Evolutionary conservation across 1,140 invertebrate genomes (phyloP), one percentile per base, ranked within the genome.

Genomic region (Drosophila gunungcola): DNA sequence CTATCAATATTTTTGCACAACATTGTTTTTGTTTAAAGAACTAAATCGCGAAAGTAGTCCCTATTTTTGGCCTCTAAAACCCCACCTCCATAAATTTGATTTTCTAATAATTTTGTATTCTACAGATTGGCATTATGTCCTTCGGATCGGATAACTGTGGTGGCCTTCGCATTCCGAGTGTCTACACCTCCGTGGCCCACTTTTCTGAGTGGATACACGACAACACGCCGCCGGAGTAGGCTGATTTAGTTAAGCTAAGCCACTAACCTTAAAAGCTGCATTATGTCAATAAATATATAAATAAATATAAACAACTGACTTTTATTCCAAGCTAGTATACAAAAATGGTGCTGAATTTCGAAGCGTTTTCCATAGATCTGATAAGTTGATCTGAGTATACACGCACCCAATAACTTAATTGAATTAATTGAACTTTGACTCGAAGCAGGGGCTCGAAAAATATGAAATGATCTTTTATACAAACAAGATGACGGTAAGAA

Each of bases 131-230:
- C n/a, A 95, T 96, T 34, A 93, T 95, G 56, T 96, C 95, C 0
- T 96, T 96, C 78, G 95, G 95, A 2, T 95, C 95, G 1, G 95
- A 95, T 73, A 95, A 95, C 84, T 96, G 95, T 80, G 95, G 95
- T 25, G 94, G 93, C 7, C 92, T 94, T 36, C 95, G 95, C 0
- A 93, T 95, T 0, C 95, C 95, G 16, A 95, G 95, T 73, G 95
- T 96, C 1, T 96, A 96, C 78, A 95, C 95, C 0, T 95, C 94
- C 53, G 93, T 96, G n/a, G 94, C 94, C 16, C 94, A 95, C 73
- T 96, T 96, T 67, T 90, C 94, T 41, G 93, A 93, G 21, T 96
- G 95, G 95, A 96, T 96, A 58, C 93, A 94, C 21, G 94, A 95
- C 64, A 96, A 95, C 82, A 94, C 94, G 41, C 95, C 95, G 4